These are phyloP conservation scores for Antrozous pallidus DNA, from an alignment of 2,797 vertebrate genomes.

Conservation along the genomic window DNA sequence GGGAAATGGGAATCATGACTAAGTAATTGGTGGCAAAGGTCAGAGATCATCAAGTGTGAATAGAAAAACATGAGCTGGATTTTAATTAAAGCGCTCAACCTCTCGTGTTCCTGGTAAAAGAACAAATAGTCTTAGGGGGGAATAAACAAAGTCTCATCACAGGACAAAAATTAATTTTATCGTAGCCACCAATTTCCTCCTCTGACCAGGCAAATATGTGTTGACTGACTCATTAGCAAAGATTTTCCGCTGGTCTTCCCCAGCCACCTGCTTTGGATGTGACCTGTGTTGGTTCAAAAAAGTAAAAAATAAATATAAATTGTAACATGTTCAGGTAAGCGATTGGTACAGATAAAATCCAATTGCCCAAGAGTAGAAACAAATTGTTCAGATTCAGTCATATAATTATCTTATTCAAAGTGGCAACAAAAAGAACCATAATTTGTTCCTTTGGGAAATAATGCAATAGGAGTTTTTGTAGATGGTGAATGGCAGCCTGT, in stretches of 20 bases:
- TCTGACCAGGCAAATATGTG: background rate
- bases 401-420: slow-evolving; percentile 22
- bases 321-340: slow-evolving; percentile 1
- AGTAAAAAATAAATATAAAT: background rate
- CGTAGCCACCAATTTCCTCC: background rate
- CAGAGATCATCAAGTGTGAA: slow-evolving; percentile 36
- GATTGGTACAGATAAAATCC: background rate
- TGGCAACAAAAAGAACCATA: background rate
- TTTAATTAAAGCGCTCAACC: slow-evolving; percentile 16
- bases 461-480: background rate
- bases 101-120: slow-evolving; percentile 28
- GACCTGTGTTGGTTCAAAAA: background rate
- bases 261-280: background rate
- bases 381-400: slow-evolving; percentile 5
- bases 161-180: slow-evolving; percentile 49
- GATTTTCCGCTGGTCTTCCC: background rate
- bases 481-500: background rate
- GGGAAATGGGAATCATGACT: slow-evolving; percentile 26
- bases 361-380: slow-evolving; percentile 15
- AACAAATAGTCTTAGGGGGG: background rate
- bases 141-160: background rate
- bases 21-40: slow-evolving; percentile 29
- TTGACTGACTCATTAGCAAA: slow-evolving; percentile 33
- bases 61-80: slow-evolving; percentile 43
- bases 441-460: slow-evolving; percentile 27